Evolutionary conservation across 1,140 invertebrate genomes (phyloP).

Genomic region (Hylaeus anthracinus): DNA sequence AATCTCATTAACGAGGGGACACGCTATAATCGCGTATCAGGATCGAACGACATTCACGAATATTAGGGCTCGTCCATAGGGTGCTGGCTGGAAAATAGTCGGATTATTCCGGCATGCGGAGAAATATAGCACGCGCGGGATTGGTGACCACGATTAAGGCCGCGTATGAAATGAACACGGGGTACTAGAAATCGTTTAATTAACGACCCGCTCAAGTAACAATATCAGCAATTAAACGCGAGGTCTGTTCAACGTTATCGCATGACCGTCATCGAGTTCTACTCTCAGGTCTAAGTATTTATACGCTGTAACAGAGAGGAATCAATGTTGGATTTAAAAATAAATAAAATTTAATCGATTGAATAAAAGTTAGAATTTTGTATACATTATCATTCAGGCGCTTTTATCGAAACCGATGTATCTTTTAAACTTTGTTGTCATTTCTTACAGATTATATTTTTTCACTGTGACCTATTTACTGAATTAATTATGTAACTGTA

Average conservation of each 20-base stretch:
- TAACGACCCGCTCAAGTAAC: conserved; percentile 46
- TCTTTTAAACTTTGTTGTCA: too few species aligned
- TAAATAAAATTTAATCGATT: too few species aligned
- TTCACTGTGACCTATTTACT: too few species aligned
- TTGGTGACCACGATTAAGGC: conserved; percentile 1
- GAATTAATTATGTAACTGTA: too few species aligned
- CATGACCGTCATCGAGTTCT: too few species aligned
- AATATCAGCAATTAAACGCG: conserved; percentile 6
- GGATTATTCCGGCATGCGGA: conserved; percentile 12
- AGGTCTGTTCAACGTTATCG: not conserved
- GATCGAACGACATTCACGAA: conserved; percentile 22
- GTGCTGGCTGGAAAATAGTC: conserved; percentile 20
- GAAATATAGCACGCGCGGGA: conserved; percentile 5
- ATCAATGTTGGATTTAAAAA: too few species aligned
- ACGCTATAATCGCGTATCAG: conserved; percentile 23
- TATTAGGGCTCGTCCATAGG: conserved; percentile 7
- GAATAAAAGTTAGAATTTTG: too few species aligned
- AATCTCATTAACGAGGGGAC: conserved; percentile 25
- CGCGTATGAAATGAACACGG: not conserved
- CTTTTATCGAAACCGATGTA: too few species aligned
- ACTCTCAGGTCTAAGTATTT: too few species aligned
- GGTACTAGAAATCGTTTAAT: conserved; percentile 59
- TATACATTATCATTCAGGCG: not conserved
- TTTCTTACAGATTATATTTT: too few species aligned
- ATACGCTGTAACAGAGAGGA: too few species aligned